Conservation (phyloP, 1,140 invertebrate genomes). For the Stenopsyche tienmushanensis region DNA sequence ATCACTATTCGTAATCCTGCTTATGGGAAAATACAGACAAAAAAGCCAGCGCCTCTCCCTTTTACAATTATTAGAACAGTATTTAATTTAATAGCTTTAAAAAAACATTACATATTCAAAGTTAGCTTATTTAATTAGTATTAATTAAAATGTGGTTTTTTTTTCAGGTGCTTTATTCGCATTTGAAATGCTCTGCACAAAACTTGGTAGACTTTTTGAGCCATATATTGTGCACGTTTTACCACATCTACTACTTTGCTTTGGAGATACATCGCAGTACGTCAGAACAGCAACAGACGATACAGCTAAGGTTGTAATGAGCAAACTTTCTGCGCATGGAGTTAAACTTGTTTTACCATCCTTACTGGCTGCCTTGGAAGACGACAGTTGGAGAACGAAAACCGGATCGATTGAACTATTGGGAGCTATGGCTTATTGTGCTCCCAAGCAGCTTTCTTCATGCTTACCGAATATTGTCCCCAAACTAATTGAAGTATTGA, state of each 20-base stretch:
- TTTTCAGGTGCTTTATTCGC: conserved; percentile 86
- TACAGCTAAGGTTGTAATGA: conserved; percentile 95
- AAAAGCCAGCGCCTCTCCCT: too few species aligned
- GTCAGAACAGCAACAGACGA: conserved; percentile 91
- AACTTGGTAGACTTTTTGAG: conserved; percentile 94
- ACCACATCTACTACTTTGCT: conserved; percentile 91
- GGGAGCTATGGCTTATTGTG: conserved; percentile 97
- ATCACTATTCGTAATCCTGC: too few species aligned
- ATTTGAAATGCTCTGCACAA: conserved; percentile 95
- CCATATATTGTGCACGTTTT: conserved; percentile 98
- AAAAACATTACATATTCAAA: too few species aligned
- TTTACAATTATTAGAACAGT: too few species aligned
- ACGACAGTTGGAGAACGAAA: conserved; percentile 99
- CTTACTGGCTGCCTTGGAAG: conserved; percentile 88
- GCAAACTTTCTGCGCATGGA: conserved; percentile 92
- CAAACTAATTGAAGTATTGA: conserved; percentile 95
- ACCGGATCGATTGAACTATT: conserved; percentile 94
- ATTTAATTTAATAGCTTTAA: too few species aligned
- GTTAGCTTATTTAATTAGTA: too few species aligned
- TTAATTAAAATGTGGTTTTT: too few species aligned
- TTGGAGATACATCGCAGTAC: conserved; percentile 92
- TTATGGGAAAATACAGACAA: too few species aligned
- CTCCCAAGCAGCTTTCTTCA: conserved; percentile 96
- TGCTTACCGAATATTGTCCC: conserved; percentile 98
- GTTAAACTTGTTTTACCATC: conserved; percentile 94